Base-by-base conservation (phyloP, 2,797 vertebrate genomes). In the Aselliscus stoliczkanus region DNA sequence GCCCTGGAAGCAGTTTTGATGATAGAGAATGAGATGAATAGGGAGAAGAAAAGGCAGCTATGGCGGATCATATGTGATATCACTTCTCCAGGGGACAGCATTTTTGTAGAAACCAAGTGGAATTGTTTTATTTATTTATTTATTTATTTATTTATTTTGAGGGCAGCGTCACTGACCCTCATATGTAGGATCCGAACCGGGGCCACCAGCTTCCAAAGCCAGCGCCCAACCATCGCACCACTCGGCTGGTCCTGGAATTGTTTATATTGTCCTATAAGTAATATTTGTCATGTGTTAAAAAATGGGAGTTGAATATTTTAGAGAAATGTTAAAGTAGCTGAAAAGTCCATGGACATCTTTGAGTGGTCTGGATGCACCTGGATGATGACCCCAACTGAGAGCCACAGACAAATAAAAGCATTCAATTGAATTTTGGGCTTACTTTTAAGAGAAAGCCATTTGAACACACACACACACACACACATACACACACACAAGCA, bases 401-500 rank as follows among this genome's bases (percentile, higher is more conserved):
- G 14, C 12, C 44, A 88, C 11, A 73, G 80, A 69, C 50, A 58
- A 86, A 82, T 39, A 25, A 94, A 93, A 83, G 2, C 67, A 67
- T 52, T 88, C 11, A 13, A 47, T 89, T 91, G 82, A 70, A 73
- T 86, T 92, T 93, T 62, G 89, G 87, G 39, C 37, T 90, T 73
- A 42, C 70, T 77, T 94, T 89, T 77, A 70, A 92, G 73, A 95
- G 77, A 86, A 90, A 89, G 6, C 17, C 47, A 34, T 88, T 85
- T 42, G 73, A 79, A 81, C 4, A 94, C 62, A 67, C 39, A 50
- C 25, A n/a, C 29, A n/a, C 29, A 52, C 65, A 70, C 70, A 65
- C 18, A 27, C 14, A 82, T 9, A 42, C 42, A 42, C 42, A 42
- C 42, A 42, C 42, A 42, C 42, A 70, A 15, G 31, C n/a, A 67